These are phyloP conservation scores for Harpalus rufipes DNA, from an alignment of 2,888 invertebrate species.

Conservation along the genomic window DNA sequence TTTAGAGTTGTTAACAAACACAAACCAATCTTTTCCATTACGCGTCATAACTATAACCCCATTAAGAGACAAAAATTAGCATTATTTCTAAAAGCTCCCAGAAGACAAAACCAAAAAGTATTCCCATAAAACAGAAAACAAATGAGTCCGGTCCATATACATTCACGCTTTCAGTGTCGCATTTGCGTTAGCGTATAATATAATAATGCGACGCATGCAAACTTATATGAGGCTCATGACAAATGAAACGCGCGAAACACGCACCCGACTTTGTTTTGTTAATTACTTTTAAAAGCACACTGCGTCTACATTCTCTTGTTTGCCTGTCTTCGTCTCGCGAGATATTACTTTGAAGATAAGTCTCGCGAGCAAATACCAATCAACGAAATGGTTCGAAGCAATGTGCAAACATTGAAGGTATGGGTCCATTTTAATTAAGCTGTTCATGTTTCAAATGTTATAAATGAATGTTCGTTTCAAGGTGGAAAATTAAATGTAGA, in stretches of 20 bases:
- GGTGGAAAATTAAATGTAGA: conserved; percentile 41
- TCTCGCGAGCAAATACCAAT: conserved; percentile 48
- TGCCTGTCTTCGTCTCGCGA: conserved; percentile 23
- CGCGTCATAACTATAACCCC: neutral
- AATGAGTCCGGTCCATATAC: neutral
- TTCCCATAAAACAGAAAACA: neutral
- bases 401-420: conserved; percentile 12
- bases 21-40: neutral
- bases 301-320: conserved; percentile 43
- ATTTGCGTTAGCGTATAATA: conserved; percentile 10
- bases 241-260: conserved; percentile 42
- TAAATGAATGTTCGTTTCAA: conserved; percentile 35
- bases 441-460: conserved; percentile 34
- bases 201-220: conserved; percentile 27
- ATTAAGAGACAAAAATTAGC: conserved; percentile 2
- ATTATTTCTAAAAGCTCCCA: conserved; percentile 25
- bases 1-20: neutral
- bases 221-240: conserved; percentile 54
- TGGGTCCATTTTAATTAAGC: conserved; percentile 49
- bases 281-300: conserved; percentile 54
- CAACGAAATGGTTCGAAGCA: conserved; percentile 43
- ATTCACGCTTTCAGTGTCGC: conserved; percentile 17
- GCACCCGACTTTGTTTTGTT: conserved; percentile 43
- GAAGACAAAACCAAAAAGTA: conserved; percentile 36
- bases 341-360: conserved; percentile 52